These are phyloP conservation scores for Melanaphis sacchari DNA, from an alignment of 1,140 invertebrate species.

Conservation along the genomic window DNA sequence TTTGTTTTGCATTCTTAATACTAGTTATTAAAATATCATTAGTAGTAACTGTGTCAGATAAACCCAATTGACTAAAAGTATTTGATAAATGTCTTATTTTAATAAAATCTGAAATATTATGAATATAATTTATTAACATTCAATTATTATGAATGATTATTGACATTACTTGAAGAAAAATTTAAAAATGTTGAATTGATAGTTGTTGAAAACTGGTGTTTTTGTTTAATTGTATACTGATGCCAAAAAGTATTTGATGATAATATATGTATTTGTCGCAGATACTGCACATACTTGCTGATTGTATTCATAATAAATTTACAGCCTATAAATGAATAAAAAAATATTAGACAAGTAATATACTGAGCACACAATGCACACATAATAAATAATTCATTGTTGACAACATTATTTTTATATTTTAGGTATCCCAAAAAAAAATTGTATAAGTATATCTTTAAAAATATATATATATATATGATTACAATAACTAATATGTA, in stretches of 20 bases:
- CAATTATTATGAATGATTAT: neutral
- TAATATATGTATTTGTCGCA: neutral
- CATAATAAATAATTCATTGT: too few relatives aligned
- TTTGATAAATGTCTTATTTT: neutral
- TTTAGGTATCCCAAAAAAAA: neutral
- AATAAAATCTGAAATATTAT: neutral
- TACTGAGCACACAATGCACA: too few relatives aligned
- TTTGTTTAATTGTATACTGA: neutral
- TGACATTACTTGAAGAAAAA: neutral
- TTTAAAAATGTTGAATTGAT: neutral
- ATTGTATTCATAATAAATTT: conserved; percentile 44
- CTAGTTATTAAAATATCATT: conserved; percentile 52
- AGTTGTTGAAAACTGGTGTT: neutral
- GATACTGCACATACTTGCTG: conserved; percentile 5
- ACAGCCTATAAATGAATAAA: neutral
- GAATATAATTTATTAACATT: neutral
- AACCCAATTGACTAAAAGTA: neutral
- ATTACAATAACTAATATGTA: neutral
- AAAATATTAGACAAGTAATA: neutral
- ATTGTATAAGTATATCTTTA: too few relatives aligned
- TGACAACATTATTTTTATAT: neutral
- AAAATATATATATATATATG: too few relatives aligned
- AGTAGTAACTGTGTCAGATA: neutral
- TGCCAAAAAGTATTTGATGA: neutral
- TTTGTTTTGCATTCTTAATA: conserved; percentile 53